These are phyloP conservation scores for Chrysemys picta DNA, from an alignment of 2,113 vertebrate genomes.

Conservation along the genomic window DNA sequence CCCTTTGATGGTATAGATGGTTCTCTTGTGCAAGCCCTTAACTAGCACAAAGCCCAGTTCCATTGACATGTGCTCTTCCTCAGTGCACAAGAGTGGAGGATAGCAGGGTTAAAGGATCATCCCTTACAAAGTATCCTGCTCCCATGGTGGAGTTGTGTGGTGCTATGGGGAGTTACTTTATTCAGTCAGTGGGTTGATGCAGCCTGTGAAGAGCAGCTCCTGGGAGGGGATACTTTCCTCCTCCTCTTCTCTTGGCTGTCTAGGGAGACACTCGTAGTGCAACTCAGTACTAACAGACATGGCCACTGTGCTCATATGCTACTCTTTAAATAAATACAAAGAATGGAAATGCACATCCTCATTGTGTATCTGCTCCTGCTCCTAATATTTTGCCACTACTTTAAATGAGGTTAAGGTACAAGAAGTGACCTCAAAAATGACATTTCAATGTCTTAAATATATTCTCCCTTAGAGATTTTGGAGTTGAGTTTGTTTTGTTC, in stretches of 20 bases:
- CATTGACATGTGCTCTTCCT: not conserved
- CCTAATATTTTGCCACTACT: not conserved
- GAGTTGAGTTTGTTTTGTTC: not conserved
- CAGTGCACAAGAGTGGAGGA: too few relatives aligned
- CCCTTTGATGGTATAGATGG: not conserved
- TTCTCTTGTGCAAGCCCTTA: not conserved
- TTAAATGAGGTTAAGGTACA: not conserved
- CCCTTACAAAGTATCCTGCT: not conserved
- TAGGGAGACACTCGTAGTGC: not conserved
- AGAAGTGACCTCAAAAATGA: not conserved
- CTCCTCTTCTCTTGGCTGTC: not conserved
- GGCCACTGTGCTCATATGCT: not conserved
- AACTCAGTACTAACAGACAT: not conserved
- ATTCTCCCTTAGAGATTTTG: not conserved
- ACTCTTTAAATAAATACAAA: not conserved
- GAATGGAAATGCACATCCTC: not conserved
- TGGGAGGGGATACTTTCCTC: not conserved
- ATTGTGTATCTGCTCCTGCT: not conserved
- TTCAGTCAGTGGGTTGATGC: not conserved
- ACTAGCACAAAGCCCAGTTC: not conserved
- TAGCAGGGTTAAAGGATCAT: not conserved
- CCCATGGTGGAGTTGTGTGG: not conserved
- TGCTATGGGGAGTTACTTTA: not conserved
- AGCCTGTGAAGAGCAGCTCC: slow-evolving; percentile 9
- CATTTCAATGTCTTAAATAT: not conserved